These are phyloP conservation scores for Penelope pileata DNA, from an alignment of 2,113 vertebrate species.

Conservation along the genomic window DNA sequence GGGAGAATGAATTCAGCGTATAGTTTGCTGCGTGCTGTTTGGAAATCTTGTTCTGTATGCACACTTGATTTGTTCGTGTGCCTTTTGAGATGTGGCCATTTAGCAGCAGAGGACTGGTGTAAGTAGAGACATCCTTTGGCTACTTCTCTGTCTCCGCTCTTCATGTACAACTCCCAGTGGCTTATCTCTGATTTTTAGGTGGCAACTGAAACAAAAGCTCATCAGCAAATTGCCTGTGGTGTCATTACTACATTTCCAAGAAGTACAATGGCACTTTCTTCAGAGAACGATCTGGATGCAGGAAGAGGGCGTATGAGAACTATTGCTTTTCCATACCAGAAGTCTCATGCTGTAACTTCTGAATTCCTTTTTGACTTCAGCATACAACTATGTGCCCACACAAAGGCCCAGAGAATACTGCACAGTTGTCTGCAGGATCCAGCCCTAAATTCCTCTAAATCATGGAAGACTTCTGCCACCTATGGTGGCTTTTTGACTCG, in stretches of 20 bases:
- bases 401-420: neutral
- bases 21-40: neutral
- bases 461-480: neutral
- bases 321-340: neutral
- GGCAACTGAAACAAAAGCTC: neutral
- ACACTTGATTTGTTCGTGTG: neutral
- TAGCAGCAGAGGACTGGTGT: neutral
- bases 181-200: neutral
- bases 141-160: neutral
- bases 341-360: neutral
- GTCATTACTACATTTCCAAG: neutral
- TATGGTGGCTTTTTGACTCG: constrained; percentile 21
- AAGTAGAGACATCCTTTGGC: neutral
- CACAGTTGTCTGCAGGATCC: neutral
- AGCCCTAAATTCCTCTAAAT: constrained; percentile 14
- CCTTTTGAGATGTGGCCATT: neutral
- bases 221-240: neutral
- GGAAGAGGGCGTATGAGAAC: neutral
- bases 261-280: neutral
- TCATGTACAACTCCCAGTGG: neutral
- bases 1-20: neutral
- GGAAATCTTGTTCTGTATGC: neutral
- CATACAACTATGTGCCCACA: neutral
- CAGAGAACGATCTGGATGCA: neutral
- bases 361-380: neutral